Conservation (phyloP, 2,113 vertebrate species). For the Camarhynchus parvulus region DNA sequence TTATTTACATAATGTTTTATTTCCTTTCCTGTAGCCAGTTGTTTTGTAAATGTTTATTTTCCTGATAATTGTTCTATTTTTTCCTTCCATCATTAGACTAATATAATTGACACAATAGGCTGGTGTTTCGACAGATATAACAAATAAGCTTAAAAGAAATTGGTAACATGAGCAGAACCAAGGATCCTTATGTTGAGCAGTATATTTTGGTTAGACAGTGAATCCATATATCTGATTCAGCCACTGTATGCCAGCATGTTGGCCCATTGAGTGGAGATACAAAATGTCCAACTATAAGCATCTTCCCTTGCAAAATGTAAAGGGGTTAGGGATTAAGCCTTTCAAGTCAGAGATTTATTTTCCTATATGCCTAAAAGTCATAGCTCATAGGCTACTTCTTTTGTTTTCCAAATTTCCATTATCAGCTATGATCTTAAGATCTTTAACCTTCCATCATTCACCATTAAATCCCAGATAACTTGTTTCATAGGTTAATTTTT, state of each 20-base stretch:
- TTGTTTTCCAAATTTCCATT: conserved; percentile 52
- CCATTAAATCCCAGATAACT: conserved; percentile 42
- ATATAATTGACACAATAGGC: background rate
- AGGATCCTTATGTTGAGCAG: background rate
- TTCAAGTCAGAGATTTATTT: conserved; percentile 48
- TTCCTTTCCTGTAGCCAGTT: background rate
- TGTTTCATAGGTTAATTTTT: conserved; percentile 62
- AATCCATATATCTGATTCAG: background rate
- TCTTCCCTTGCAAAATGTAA: background rate
- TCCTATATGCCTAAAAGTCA: conserved; percentile 2
- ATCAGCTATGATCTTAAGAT: conserved; percentile 36
- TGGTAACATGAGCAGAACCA: background rate
- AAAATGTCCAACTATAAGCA: background rate
- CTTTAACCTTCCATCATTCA: conserved; percentile 39
- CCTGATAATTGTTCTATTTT: background rate
- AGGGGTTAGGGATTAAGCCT: background rate
- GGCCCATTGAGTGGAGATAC: background rate
- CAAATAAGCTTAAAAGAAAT: background rate
- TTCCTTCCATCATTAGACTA: background rate
- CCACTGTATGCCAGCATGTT: background rate
- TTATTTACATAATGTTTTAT: background rate
- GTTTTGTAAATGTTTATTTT: background rate
- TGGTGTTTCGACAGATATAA: background rate
- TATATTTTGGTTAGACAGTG: background rate
- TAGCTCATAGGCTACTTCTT: background rate